phyloP scores from a whole-genome alignment of 2,113 vertebrate species.

The Siphamia tubifer region DNA sequence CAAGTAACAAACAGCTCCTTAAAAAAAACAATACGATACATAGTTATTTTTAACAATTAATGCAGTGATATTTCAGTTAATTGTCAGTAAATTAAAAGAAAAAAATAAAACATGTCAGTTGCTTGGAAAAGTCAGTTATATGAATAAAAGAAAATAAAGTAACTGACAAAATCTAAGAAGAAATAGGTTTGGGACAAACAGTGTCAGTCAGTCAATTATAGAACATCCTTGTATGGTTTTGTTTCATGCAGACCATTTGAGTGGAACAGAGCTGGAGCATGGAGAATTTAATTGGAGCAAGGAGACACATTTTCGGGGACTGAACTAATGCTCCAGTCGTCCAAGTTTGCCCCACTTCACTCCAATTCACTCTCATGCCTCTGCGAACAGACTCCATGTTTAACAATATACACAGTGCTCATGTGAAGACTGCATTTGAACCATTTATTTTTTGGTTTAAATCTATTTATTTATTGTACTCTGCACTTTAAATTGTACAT shows the following conservation, averaged over 20 bases:
- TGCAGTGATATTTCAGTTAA: background rate
- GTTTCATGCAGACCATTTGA: slow-evolving; percentile 39
- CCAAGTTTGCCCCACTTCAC: slow-evolving; percentile 15
- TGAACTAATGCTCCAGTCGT: slow-evolving; percentile 26
- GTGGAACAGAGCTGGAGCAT: slow-evolving; percentile 44
- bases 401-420: no score
- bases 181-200: slow-evolving; percentile 7
- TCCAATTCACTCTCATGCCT: slow-evolving; percentile 23
- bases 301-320: slow-evolving; percentile 19
- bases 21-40: no score
- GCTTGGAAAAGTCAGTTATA: background rate
- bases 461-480: no score
- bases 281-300: slow-evolving; percentile 47
- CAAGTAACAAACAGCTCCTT: background rate
- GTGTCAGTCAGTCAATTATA: slow-evolving; percentile 38
- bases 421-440: no score
- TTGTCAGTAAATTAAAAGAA: no score
- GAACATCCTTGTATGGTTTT: background rate
- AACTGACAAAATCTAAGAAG: background rate
- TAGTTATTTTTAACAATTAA: no score
- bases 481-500: no score
- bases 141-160: background rate
- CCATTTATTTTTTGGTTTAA: no score
- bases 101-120: background rate
- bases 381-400: background rate